A percentile compares a stretch with the other conserved stretches of the same genome.
Evolutionary conservation across 2,797 vertebrate species (phyloP).

Genomic region (Fringilla coelebs): DNA sequence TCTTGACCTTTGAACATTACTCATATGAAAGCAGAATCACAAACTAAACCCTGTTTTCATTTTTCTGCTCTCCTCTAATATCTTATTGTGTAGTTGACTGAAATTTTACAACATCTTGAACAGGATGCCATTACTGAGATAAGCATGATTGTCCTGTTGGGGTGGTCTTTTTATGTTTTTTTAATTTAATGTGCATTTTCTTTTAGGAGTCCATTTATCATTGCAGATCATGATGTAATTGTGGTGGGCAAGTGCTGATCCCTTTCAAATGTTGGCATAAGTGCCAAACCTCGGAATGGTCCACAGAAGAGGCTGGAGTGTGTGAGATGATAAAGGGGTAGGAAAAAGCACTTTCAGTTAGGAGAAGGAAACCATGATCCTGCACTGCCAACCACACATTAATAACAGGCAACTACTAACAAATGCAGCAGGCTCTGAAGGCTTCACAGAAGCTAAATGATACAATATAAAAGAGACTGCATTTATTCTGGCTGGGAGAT

Average conservation of each 20-base stretch:
- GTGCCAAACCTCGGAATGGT: not conserved
- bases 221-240: not conserved
- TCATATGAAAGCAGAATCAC: not conserved
- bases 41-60: not conserved
- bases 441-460: not conserved
- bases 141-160: not conserved
- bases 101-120: not conserved
- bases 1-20: not conserved
- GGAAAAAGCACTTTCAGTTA: not conserved
- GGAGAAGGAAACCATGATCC: not conserved
- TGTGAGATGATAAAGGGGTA: not conserved
- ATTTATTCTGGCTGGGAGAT: conserved; percentile 16
- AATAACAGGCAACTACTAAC: not conserved
- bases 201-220: not conserved
- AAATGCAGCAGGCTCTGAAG: not conserved
- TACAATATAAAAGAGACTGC: not conserved
- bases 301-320: not conserved
- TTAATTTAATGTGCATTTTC: not conserved
- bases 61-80: not conserved
- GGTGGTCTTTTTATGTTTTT: not conserved
- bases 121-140: not conserved
- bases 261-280: not conserved
- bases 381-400: not conserved
- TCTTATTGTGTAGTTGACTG: not conserved
- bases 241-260: not conserved